These are phyloP conservation scores for Aphis gossypii DNA, from an alignment of 1,140 invertebrate species.

Conservation along the genomic window DNA sequence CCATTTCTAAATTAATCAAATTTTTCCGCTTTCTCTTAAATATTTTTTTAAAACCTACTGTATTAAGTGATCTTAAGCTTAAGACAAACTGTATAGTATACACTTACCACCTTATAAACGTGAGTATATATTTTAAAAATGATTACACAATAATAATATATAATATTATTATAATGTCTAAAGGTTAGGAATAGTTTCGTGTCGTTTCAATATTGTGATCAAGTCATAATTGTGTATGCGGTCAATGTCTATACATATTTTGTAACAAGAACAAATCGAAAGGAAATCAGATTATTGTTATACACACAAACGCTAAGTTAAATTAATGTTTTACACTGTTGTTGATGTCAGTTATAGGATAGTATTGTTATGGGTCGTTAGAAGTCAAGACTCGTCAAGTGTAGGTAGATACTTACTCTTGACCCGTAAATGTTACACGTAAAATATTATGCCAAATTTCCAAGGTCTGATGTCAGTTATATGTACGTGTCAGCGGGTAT, in stretches of 20 bases:
- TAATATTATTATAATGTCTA: no score
- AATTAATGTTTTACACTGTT: background rate
- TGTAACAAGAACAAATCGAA: background rate
- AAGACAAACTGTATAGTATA: no score
- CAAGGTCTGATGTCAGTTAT: constrained; percentile 20
- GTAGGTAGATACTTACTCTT: background rate
- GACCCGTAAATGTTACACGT: background rate
- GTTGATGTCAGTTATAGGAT: background rate
- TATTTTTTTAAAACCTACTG: no score
- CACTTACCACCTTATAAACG: no score
- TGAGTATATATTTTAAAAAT: no score
- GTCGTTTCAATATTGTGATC: background rate
- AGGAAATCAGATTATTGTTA: background rate
- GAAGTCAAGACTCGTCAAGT: background rate
- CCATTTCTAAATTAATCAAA: no score
- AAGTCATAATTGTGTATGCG: background rate
- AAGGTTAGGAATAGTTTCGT: background rate
- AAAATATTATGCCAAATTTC: constrained; percentile 22
- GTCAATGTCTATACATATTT: background rate
- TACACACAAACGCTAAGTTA: background rate
- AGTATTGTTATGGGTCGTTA: background rate
- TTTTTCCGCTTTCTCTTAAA: no score
- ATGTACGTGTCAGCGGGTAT: background rate
- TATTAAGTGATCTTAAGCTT: no score
- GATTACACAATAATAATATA: no score